Evolutionary conservation across 2,113 vertebrate species (phyloP), one percentile per base, ranked within the genome.

Genomic region (Oreamnos americanus): DNA sequence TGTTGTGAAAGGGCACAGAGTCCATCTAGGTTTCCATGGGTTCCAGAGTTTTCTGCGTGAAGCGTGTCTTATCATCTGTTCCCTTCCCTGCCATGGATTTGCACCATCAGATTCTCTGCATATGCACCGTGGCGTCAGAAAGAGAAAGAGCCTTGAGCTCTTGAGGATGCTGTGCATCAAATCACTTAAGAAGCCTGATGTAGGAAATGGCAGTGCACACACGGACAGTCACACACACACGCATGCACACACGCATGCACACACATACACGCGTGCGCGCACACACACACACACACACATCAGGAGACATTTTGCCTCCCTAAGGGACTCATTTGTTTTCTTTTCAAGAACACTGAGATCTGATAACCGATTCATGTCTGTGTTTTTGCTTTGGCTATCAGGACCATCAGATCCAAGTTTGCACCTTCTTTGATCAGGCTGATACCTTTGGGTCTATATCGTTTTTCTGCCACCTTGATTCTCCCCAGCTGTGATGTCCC

Each of bases 201-300:
- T 58, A 47, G 78, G 67, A 49, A 11, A 15, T 3, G 8, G 45
- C 15, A 17, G 6, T 33, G 7, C 5, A 17, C 39, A 15, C 8
- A 43, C 36, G 4, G 1, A 47, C 12, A n/a, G 28, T n/a, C 21
- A 49, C 21, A 17, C 7, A 9, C 45, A 17, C 2, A 2, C 3
- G 2, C 21, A 6, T 0, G 0, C 11, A 15, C 5, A 1, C 11
- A 1, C 39, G 5, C 19, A n/a, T 28, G 6, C 2, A 17, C 26
- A 3, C 2, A 1, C 30, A 1, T 3, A 12, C 28, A 15, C 58
- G 1, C n/a, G n/a, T n/a, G n/a, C n/a, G n/a, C n/a, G n/a, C n/a
- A n/a, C n/a, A n/a, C 58, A 17, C 8, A 19, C 21, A 15, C 8
- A 45, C 36, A 3, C 13, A n/a, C 11, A 3, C 60, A 2, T 25